These are phyloP conservation scores for Drosophila bocqueti DNA, from an alignment of 1,140 invertebrate genomes.

Conservation along the genomic window DNA sequence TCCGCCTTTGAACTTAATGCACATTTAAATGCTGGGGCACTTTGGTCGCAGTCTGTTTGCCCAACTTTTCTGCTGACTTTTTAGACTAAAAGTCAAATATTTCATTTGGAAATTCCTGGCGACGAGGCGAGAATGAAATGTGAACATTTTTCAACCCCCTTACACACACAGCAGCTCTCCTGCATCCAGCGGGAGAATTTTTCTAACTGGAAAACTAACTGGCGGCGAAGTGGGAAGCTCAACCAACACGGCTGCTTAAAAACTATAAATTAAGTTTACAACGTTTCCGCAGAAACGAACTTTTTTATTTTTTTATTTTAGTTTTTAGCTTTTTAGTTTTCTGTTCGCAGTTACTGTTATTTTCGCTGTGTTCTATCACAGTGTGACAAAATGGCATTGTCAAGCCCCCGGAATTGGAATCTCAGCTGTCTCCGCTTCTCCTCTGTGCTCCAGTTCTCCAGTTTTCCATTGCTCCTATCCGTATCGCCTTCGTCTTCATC, in stretches of 20 bases:
- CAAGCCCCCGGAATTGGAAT: constrained; percentile 35
- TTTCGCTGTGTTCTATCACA: constrained; percentile 77
- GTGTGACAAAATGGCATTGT: constrained; percentile 77
- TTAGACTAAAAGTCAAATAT: constrained; percentile 82
- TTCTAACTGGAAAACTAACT: constrained; percentile 16
- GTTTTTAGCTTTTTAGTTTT: constrained; percentile 16
- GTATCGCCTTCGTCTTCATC: background rate
- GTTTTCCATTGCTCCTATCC: constrained; percentile 5
- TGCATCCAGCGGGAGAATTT: background rate
- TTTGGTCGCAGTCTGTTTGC: constrained; percentile 73
- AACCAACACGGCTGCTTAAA: constrained; percentile 69
- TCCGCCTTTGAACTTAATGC: constrained; percentile 50
- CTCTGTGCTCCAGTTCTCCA: constrained; percentile 16
- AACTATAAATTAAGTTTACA: constrained; percentile 83
- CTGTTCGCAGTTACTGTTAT: constrained; percentile 50
- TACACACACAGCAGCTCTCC: background rate
- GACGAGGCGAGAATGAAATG: constrained; percentile 79
- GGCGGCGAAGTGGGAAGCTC: background rate
- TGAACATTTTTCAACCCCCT: constrained; percentile 55
- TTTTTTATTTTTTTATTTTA: constrained; percentile 25
- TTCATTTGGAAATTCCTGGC: constrained; percentile 81
- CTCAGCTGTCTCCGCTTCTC: constrained; percentile 20
- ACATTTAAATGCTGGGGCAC: constrained; percentile 52
- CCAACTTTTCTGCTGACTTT: constrained; percentile 77
- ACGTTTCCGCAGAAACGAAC: constrained; percentile 71